phyloP scores from a whole-genome alignment of 2,888 invertebrate genomes.

The Plebejus argus region DNA sequence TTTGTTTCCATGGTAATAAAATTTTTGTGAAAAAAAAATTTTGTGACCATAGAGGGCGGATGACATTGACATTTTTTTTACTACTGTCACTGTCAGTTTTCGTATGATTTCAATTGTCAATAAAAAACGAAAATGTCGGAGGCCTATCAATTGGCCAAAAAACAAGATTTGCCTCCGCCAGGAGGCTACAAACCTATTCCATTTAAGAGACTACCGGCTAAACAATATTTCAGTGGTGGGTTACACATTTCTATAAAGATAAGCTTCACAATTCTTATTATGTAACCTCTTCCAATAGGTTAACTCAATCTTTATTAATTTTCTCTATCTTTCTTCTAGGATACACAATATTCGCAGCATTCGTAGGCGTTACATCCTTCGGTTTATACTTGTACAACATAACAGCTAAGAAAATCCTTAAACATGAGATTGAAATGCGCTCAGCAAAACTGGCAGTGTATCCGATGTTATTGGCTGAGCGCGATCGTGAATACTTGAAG shows the following conservation, averaged over 20 bases:
- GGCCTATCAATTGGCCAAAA: conserved; percentile 55
- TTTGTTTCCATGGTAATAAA: background rate
- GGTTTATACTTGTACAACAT: conserved; percentile 81
- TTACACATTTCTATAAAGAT: conserved; percentile 29
- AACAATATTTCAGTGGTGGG: conserved; percentile 85
- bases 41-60: background rate
- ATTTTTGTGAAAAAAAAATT: background rate
- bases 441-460: conserved; percentile 88
- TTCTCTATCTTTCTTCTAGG: conserved; percentile 66
- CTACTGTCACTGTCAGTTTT: conserved; percentile 31
- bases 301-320: conserved; percentile 44
- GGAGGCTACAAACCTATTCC: conserved; percentile 93
- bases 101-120: conserved; percentile 34
- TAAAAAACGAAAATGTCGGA: conserved; percentile 59
- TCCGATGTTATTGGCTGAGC: conserved; percentile 90
- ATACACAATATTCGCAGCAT: conserved; percentile 82
- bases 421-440: conserved; percentile 86
- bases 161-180: conserved; percentile 95
- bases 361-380: conserved; percentile 79
- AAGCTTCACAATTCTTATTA: conserved; percentile 49
- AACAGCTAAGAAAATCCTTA: conserved; percentile 74
- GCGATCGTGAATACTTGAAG: conserved; percentile 91
- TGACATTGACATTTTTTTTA: conserved; percentile 5
- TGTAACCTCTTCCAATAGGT: conserved; percentile 62
- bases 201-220: conserved; percentile 87